These are phyloP conservation scores for Caenorhabditis sp. DNA, from an alignment of 2,888 invertebrate species.

Conservation along the genomic window DNA sequence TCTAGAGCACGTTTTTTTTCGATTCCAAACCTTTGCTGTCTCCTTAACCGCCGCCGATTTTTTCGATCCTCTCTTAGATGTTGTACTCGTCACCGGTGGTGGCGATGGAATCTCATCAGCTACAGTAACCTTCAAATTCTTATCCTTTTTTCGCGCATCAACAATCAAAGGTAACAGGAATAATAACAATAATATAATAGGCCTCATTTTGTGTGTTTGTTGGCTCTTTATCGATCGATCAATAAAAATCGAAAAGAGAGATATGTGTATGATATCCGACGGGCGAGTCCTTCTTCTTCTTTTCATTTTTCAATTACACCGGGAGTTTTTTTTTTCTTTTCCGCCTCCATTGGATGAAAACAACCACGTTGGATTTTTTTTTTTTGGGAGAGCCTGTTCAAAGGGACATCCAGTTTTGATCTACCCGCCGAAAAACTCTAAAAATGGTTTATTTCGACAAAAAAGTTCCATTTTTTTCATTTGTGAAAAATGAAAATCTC, in stretches of 20 bases:
- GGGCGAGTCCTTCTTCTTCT: conserved; percentile 13
- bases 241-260: neutral
- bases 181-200: conserved; percentile 6
- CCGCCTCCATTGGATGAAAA: neutral
- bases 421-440: conserved; percentile 20
- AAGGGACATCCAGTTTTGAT: no score
- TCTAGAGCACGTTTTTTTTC: no score
- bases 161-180: conserved; percentile 11
- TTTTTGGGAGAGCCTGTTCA: no score
- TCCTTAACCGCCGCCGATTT: conserved; percentile 2
- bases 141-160: conserved; percentile 37
- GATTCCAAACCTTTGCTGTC: neutral
- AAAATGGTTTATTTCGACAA: neutral
- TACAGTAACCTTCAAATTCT: conserved; percentile 37
- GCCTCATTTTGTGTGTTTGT: conserved; percentile 3
- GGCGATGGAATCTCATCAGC: conserved; percentile 32
- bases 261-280: neutral
- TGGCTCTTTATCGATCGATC: no score
- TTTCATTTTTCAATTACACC: conserved; percentile 39
- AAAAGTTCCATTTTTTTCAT: neutral
- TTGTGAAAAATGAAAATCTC: neutral
- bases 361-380: neutral
- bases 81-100: conserved; percentile 2
- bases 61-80: conserved; percentile 14
- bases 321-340: conserved; percentile 1